phyloP scores from a whole-genome alignment of 2,797 vertebrate genomes.

The Cyclopterus lumpus region DNA sequence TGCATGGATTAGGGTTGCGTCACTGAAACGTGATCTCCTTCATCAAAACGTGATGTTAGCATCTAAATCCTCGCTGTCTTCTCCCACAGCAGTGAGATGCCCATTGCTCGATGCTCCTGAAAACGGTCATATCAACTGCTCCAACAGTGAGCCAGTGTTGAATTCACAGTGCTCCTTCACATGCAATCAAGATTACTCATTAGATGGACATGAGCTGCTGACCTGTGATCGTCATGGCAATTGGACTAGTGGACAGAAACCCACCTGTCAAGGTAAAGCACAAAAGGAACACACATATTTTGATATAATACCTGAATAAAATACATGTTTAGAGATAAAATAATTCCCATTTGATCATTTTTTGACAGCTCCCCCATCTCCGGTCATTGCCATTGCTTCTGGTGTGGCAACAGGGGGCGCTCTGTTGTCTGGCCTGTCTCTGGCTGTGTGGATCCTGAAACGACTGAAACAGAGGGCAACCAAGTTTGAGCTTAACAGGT shows the following conservation, averaged over 20 bases:
- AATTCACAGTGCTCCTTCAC: conserved; percentile 81
- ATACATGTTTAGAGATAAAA: not conserved
- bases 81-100: conserved; percentile 72
- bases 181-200: conserved; percentile 72
- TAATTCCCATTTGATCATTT: conserved; percentile 4
- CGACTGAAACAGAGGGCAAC: conserved; percentile 65
- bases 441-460: conserved; percentile 73
- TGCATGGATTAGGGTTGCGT: no score
- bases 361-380: conserved; percentile 42
- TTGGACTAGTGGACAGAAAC: conserved; percentile 80
- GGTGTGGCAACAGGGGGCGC: conserved; percentile 55
- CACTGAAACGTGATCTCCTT: no score
- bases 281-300: not conserved
- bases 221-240: conserved; percentile 78
- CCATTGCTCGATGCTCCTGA: conserved; percentile 58
- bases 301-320: not conserved
- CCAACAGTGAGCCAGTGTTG: conserved; percentile 61
- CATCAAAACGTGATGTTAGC: not conserved
- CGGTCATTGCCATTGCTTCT: conserved; percentile 7
- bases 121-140: conserved; percentile 77
- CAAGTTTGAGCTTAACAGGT: conserved; percentile 82
- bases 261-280: conserved; percentile 80
- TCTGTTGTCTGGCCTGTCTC: conserved; percentile 50
- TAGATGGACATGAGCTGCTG: conserved; percentile 65
- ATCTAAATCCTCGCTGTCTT: not conserved